Evolutionary conservation across 2,797 vertebrate species (phyloP).

Genomic region (Tympanoctomys barrerae): DNA sequence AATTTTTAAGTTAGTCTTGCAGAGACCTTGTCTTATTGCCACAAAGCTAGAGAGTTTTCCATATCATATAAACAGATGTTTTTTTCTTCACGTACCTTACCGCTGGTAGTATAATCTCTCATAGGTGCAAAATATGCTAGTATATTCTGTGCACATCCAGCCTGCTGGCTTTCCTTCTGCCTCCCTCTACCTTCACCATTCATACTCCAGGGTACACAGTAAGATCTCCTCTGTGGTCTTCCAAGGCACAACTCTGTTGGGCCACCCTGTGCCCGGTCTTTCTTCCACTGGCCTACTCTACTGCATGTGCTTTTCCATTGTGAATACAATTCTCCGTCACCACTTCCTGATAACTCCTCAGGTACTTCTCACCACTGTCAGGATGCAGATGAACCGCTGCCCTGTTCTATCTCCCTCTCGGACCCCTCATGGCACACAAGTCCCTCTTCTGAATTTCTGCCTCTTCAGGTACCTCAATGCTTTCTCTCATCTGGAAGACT

Average conservation of each 20-base stretch:
- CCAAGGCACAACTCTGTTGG: background rate
- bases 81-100: constrained; percentile 4
- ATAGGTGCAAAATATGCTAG: background rate
- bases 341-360: background rate
- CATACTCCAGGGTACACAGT: background rate
- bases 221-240: background rate
- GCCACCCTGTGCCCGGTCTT: background rate
- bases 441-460: background rate
- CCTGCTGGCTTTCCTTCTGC: background rate
- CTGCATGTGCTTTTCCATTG: background rate
- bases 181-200: background rate
- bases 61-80: background rate
- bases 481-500: background rate
- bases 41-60: background rate
- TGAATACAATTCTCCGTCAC: background rate
- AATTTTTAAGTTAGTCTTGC: background rate
- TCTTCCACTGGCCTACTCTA: background rate
- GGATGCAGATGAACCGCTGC: background rate
- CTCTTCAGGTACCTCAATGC: background rate
- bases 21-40: background rate
- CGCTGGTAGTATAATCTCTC: background rate
- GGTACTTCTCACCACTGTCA: background rate
- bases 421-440: background rate
- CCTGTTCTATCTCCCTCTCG: background rate
- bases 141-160: background rate